These are phyloP conservation scores for Pachycephus smyrnensis DNA, from an alignment of 2,888 invertebrate species.

Conservation along the genomic window DNA sequence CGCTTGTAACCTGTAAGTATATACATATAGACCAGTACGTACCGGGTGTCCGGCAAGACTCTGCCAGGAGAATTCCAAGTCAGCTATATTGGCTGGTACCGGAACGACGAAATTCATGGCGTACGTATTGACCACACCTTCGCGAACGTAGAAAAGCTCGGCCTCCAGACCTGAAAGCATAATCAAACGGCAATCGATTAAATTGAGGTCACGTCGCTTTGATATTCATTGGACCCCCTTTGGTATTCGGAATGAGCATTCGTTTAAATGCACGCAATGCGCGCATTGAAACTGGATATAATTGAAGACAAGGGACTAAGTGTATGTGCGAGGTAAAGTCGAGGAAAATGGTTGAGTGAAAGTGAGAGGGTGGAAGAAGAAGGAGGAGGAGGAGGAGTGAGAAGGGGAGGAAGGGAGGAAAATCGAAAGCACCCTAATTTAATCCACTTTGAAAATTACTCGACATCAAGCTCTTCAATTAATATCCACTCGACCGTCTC, in stretches of 20 bases:
- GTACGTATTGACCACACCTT: conserved; percentile 87
- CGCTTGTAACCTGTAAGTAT: conserved; percentile 8
- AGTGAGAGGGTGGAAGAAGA: not conserved
- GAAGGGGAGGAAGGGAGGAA: not conserved
- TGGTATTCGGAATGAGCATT: not conserved
- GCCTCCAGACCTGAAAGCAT: conserved; percentile 76
- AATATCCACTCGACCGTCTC: not conserved
- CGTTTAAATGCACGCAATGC: not conserved
- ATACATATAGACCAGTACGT: conserved; percentile 59
- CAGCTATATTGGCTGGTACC: conserved; percentile 81
- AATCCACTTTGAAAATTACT: not conserved
- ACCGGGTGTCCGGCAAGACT: conserved; percentile 81
- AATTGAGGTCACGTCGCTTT: not conserved
- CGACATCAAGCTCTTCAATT: not conserved
- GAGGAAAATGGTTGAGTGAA: not conserved
- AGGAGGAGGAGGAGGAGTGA: not conserved
- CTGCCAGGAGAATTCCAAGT: conserved; percentile 89
- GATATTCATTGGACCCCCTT: not conserved
- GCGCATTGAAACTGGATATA: not conserved
- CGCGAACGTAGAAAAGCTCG: conserved; percentile 85
- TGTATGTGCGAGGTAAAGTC: not conserved
- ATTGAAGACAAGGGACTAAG: not conserved
- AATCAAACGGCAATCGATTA: not conserved
- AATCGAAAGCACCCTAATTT: not conserved
- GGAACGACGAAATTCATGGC: conserved; percentile 87